A percentile compares a stretch with the other conserved stretches of the same genome.
These are phyloP conservation scores for Ecdyonurus torrentis DNA, from an alignment of 2,888 invertebrate genomes.

Conservation along the genomic window DNA sequence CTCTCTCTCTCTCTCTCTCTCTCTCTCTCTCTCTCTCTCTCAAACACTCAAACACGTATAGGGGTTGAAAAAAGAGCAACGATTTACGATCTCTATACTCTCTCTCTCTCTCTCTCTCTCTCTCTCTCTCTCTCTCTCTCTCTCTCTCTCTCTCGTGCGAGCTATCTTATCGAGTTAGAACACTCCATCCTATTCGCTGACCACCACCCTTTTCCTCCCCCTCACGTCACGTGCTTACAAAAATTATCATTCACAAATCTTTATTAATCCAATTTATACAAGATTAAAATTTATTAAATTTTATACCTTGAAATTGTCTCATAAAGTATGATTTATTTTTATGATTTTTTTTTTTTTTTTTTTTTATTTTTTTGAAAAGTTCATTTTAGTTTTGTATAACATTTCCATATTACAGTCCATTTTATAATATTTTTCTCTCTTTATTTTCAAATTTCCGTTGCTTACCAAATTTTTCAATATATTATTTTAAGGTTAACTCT, in stretches of 20 bases:
- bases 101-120: neutral
- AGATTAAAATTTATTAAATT: neutral
- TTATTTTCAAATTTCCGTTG: too few relatives aligned
- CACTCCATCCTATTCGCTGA: neutral
- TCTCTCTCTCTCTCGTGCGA: neutral
- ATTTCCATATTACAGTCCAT: too few relatives aligned
- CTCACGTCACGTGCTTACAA: too few relatives aligned
- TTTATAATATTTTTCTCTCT: too few relatives aligned
- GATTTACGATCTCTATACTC: neutral
- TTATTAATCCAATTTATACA: neutral
- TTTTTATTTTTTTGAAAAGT: too few relatives aligned
- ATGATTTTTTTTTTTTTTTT: neutral
- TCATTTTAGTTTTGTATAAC: too few relatives aligned
- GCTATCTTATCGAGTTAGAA: neutral
- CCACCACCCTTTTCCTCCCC: too few relatives aligned
- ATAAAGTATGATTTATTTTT: neutral
- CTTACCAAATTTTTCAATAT: too few relatives aligned
- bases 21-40: neutral
- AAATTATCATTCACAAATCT: neutral
- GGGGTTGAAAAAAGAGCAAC: neutral
- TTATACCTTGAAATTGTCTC: neutral
- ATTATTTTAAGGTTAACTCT: too few relatives aligned
- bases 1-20: neutral
- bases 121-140: neutral
- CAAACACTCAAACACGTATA: too few relatives aligned